Base-by-base conservation (phyloP, 2,113 vertebrate species). In the Alligator mississippiensis region DNA sequence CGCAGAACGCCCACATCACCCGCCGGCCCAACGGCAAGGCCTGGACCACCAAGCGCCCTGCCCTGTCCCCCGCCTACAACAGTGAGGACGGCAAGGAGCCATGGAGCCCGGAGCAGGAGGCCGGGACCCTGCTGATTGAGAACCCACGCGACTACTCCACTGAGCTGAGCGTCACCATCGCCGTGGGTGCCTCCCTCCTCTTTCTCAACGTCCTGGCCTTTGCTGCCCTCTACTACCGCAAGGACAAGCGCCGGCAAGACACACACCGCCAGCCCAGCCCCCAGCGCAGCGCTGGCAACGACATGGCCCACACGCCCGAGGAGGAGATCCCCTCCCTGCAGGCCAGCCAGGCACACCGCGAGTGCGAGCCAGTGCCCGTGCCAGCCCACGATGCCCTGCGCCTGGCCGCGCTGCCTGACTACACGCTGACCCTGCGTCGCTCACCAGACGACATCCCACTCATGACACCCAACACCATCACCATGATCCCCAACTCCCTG, bases 401-500 rank as follows among this genome's bases (percentile, higher is more conserved):
- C 66, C 97, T 99, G 94, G 98, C 99, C 4, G 97, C 99, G 7
- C 98, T 99, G 87, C 99, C 99, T 1, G 99, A 99, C 98, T 99
- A 99, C 97, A 99, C 99, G 3, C 98, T 99, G 95, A 99, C 99
- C 24, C 97, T 99, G 96, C 98, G 99, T 79, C 99, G 99, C 92
- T 99, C 99, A 14, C 99, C 99, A 0, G 99, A 99, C 3, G 99
- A 99, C 98, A 99, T 99, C 96, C 99, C 99, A 2, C 99, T 99
- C 87, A 99, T 99, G 99, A 99, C 99, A 62, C 99, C 99, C 95
- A 99, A 99, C 97, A 99, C 99, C 96, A 99, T 99, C 97, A 99
- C 99, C 95, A 99, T 99, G 99, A 99, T 99, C 92, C 99, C 99
- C 96, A 99, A 99, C 97, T 99, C 99, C 19, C 98, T 99, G 97